Evolutionary conservation across 2,797 vertebrate species (phyloP).

Genomic region (Leucoraja ocellata): DNA sequence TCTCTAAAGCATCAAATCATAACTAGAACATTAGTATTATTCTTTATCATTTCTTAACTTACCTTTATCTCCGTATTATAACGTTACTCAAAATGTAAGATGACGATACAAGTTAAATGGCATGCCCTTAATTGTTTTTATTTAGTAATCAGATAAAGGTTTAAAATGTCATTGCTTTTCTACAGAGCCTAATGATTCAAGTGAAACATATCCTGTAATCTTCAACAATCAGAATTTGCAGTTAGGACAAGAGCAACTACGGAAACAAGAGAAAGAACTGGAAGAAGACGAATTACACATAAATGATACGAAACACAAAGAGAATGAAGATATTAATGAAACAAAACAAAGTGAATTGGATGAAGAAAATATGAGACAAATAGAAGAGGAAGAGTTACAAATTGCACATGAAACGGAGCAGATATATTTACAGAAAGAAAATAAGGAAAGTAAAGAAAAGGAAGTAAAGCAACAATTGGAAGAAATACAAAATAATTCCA

Average conservation of each 20-base stretch:
- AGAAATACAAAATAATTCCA: slow-evolving; percentile 39
- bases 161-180: slow-evolving; percentile 77
- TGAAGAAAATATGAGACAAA: slow-evolving; percentile 40
- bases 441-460: slow-evolving; percentile 42
- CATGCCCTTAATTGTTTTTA: neutral
- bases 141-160: slow-evolving; percentile 50
- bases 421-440: slow-evolving; percentile 42
- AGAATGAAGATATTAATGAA: slow-evolving; percentile 48
- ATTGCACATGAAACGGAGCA: slow-evolving; percentile 41
- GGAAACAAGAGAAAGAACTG: slow-evolving; percentile 50
- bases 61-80: neutral
- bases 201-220: slow-evolving; percentile 1
- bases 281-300: slow-evolving; percentile 40
- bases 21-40: neutral
- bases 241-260: slow-evolving; percentile 50
- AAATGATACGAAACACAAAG: slow-evolving; percentile 49
- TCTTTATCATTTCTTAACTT: neutral
- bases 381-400: slow-evolving; percentile 48
- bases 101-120: too few species aligned
- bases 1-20: neutral
- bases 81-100: too few species aligned
- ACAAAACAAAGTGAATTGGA: slow-evolving; percentile 38
- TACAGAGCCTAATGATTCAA: slow-evolving; percentile 61
- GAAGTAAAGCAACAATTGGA: slow-evolving; percentile 46
- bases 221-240: neutral